Base-by-base conservation (phyloP, 2,888 invertebrate species). In the Palloptera scutellata region DNA sequence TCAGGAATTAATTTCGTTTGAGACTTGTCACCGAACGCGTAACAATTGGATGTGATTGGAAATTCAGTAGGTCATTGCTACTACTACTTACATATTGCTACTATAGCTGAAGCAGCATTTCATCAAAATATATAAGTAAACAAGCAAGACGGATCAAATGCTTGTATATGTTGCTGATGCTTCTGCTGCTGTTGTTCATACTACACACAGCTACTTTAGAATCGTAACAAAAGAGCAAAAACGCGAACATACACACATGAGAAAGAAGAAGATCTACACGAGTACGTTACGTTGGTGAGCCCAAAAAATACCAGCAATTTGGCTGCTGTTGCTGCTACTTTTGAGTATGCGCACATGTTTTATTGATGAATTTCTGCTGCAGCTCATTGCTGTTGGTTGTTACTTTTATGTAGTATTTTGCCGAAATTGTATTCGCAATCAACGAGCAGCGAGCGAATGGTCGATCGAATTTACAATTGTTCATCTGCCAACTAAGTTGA, bases 281-380 rank as follows among this genome's bases (percentile, higher is more conserved):
- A 45, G 45, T 45, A 45, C 45, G 45, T 12, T 45, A 11, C 51
- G 51, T 15, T 13, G 51, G 51, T 48, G 15, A 30, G 6, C 51
- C n/a, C 51, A 15, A n/a, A 48, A 15, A 13, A 15, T 48, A 15
- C 51, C n/a, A n/a, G 15, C 51, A 15, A 48, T 48, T 13, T 15
- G 51, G n/a, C 4, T 48, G n/a, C 51, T n/a, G 15, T 48, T 48
- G 13, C 4, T 48, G 51, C 51, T 19, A 15, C 11, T 54, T 40
- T 64, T 64, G 61, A 54, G 66, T 66, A 48, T 71, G 69, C 75
- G 70, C 78, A 77, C 76, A 82, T 82, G 82, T 82, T 82, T 82
- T 82, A 82, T 82, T 81, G 82, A 82, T 82, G 82, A 82, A 82
- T 80, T 76, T 20, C 13, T 13, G 52, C 42, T 51, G 55, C 53